phyloP scores from a whole-genome alignment of 2,888 invertebrate species.

The Dione vanillae region DNA sequence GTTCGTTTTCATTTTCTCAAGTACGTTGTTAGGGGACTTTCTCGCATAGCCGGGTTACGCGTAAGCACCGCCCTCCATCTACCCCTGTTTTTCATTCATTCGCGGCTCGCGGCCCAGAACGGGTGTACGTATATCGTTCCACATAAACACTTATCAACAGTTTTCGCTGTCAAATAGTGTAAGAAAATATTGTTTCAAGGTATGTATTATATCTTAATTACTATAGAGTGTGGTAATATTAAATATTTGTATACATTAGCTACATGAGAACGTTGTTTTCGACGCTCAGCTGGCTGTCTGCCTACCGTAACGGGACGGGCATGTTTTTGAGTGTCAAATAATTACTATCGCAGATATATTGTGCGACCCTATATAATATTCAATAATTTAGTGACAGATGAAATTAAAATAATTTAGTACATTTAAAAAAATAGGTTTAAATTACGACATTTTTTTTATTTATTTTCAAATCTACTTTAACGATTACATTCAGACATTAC shows the following conservation, averaged over 20 bases:
- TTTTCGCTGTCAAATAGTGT: conserved; percentile 27
- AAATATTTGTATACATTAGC: background rate
- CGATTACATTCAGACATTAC: too few relatives aligned
- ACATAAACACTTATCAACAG: conserved; percentile 62
- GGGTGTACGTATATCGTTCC: conserved; percentile 54
- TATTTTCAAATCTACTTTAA: too few relatives aligned
- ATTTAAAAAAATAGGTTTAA: too few relatives aligned
- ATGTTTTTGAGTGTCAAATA: conserved; percentile 19
- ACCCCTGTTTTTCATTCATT: conserved; percentile 78
- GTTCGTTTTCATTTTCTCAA: conserved; percentile 40
- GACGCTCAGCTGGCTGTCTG: conserved; percentile 19
- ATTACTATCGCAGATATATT: conserved; percentile 6
- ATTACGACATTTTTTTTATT: too few relatives aligned
- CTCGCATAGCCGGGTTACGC: conserved; percentile 27
- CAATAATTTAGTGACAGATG: background rate
- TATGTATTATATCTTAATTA: conserved; percentile 27
- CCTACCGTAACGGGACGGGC: conserved; percentile 14
- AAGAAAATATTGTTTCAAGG: conserved; percentile 37
- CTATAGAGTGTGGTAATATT: background rate
- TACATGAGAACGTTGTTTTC: conserved; percentile 1
- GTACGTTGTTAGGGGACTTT: conserved; percentile 22
- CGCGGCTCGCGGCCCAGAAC: conserved; percentile 57
- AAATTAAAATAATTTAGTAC: too few relatives aligned
- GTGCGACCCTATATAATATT: background rate
- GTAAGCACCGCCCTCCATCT: conserved; percentile 72